These are phyloP conservation scores for Prionailurus viverrinus DNA, from an alignment of 2,113 vertebrate species.

Conservation along the genomic window DNA sequence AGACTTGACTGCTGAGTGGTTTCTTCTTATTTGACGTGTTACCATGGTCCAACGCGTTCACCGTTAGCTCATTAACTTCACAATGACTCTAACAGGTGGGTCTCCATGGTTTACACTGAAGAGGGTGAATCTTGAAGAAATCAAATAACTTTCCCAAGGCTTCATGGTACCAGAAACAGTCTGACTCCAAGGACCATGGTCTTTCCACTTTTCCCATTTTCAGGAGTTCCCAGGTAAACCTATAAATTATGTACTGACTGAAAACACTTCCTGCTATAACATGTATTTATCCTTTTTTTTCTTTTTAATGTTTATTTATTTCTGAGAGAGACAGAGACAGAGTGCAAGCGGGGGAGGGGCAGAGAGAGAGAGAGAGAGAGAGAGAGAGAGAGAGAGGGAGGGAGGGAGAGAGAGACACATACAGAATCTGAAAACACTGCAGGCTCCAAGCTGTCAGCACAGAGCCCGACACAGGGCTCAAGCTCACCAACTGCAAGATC, in stretches of 20 bases:
- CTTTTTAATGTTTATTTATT: too few relatives aligned
- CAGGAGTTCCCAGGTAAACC: constrained; percentile 10
- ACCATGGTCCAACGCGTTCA: neutral
- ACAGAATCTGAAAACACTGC: too few relatives aligned
- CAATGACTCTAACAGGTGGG: neutral
- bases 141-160: neutral
- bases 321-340: too few relatives aligned
- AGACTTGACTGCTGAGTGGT: neutral
- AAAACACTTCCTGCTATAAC: neutral
- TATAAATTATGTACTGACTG: neutral
- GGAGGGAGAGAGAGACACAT: too few relatives aligned
- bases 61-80: neutral
- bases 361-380: too few relatives aligned
- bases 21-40: neutral
- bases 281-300: neutral
- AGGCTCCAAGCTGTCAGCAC: too few relatives aligned
- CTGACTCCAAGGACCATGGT: neutral
- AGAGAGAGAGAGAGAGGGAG: too few relatives aligned
- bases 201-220: neutral
- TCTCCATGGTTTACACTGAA: neutral
- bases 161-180: neutral
- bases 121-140: neutral
- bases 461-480: too few relatives aligned
- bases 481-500: too few relatives aligned
- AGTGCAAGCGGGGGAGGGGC: too few relatives aligned